These are phyloP conservation scores for Serrognathus titanus DNA, from an alignment of 2,888 invertebrate genomes.

Conservation along the genomic window DNA sequence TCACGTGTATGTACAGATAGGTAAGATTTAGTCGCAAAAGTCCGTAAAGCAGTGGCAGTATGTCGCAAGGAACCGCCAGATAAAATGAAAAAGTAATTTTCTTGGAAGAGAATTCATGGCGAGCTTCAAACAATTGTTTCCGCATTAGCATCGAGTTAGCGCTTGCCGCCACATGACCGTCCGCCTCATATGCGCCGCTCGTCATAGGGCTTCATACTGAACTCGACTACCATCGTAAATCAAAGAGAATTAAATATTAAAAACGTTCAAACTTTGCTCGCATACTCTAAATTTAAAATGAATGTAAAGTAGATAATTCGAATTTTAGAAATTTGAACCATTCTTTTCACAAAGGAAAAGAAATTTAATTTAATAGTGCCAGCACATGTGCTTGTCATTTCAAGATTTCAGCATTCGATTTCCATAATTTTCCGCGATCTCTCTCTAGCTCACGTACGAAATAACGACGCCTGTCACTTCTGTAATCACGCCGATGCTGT, in stretches of 20 bases:
- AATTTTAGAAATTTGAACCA: constrained; percentile 50
- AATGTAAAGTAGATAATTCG: constrained; percentile 53
- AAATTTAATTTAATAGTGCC: constrained; percentile 50
- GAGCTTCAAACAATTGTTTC: constrained; percentile 46
- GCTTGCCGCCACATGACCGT: constrained; percentile 43
- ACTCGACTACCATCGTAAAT: constrained; percentile 50
- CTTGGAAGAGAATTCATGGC: constrained; percentile 49
- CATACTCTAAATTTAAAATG: constrained; percentile 51
- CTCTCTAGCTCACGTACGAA: background rate
- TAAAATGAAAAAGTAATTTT: constrained; percentile 51
- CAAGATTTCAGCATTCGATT: constrained; percentile 43
- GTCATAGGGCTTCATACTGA: constrained; percentile 32
- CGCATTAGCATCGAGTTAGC: constrained; percentile 49
- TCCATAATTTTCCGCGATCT: constrained; percentile 16
- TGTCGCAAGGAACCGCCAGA: constrained; percentile 31
- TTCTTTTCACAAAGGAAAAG: constrained; percentile 48
- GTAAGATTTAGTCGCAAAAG: constrained; percentile 6
- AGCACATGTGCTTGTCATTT: constrained; percentile 51
- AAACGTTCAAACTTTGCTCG: constrained; percentile 48
- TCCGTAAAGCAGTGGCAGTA: constrained; percentile 23
- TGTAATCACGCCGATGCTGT: constrained; percentile 17
- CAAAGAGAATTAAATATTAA: constrained; percentile 53
- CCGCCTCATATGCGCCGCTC: constrained; percentile 29
- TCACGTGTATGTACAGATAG: background rate
- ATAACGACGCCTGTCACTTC: constrained; percentile 16